These are phyloP conservation scores for Drosophila recens DNA, from an alignment of 2,888 invertebrate genomes.

Conservation along the genomic window DNA sequence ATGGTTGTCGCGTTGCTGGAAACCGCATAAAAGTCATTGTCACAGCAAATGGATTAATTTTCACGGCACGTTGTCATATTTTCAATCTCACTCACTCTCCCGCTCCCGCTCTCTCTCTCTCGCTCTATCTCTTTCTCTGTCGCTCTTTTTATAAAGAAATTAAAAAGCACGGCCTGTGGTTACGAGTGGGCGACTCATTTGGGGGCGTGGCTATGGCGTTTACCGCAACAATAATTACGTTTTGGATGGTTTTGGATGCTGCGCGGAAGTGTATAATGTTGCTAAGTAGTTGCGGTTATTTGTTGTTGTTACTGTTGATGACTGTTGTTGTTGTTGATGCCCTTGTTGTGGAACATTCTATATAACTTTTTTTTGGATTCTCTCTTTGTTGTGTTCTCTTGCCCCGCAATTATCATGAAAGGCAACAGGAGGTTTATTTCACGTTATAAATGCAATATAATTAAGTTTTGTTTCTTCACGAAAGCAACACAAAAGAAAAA, in stretches of 20 bases:
- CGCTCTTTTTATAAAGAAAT: conserved; percentile 69
- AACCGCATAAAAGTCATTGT: conserved; percentile 81
- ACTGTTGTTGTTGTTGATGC: conserved; percentile 28
- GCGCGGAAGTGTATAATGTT: conserved; percentile 80
- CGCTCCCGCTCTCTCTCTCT: background rate
- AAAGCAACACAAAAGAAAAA: conserved; percentile 22
- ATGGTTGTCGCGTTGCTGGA: conserved; percentile 66
- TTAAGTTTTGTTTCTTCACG: conserved; percentile 57
- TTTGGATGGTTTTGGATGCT: conserved; percentile 70
- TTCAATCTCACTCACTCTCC: conserved; percentile 32
- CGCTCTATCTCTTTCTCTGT: background rate
- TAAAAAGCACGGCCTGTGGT: conserved; percentile 71
- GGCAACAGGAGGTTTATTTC: conserved; percentile 81
- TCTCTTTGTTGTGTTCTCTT: conserved; percentile 46
- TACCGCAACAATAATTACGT: conserved; percentile 80
- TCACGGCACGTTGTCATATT: conserved; percentile 77
- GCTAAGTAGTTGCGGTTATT: conserved; percentile 79
- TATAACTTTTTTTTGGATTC: background rate
- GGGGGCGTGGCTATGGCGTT: conserved; percentile 41
- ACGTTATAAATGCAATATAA: conserved; percentile 69
- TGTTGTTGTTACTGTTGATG: conserved; percentile 45
- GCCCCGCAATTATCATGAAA: conserved; percentile 70
- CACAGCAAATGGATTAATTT: conserved; percentile 81
- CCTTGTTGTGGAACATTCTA: conserved; percentile 38
- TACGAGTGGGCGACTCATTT: conserved; percentile 10